Conservation (phyloP, 64 coral and sea anemone species). For the Trachythela sp. region DNA sequence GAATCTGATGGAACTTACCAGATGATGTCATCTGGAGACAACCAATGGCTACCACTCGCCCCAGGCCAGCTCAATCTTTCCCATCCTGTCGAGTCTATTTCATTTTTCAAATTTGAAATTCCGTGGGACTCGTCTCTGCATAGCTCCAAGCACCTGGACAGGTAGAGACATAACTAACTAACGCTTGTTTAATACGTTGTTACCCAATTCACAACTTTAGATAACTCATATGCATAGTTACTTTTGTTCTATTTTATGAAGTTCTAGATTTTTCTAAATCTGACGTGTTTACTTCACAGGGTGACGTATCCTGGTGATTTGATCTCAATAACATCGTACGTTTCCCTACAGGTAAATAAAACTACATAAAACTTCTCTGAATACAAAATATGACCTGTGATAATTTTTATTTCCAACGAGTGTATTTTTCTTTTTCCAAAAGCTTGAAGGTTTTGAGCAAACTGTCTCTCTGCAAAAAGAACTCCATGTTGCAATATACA, state of each 20-base stretch:
- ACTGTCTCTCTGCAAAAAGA: background rate
- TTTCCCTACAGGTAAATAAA: background rate
- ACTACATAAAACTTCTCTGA: too few relatives aligned
- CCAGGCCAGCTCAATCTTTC: slow-evolving; percentile 21
- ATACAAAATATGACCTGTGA: too few relatives aligned
- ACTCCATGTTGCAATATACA: background rate
- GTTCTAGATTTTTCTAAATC: background rate
- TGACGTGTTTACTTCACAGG: background rate
- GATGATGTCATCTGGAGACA: background rate
- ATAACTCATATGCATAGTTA: background rate
- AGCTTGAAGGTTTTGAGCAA: slow-evolving; percentile 18
- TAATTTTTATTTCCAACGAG: too few relatives aligned
- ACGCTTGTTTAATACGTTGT: background rate
- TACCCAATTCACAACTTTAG: background rate
- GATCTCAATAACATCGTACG: background rate
- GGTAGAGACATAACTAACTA: slow-evolving; percentile 34
- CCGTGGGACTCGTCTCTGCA: slow-evolving; percentile 98
- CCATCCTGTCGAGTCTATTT: slow-evolving; percentile 81
- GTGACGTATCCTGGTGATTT: slow-evolving; percentile 10
- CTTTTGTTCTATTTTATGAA: background rate
- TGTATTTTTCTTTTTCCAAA: background rate
- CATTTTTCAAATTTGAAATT: slow-evolving; percentile 84
- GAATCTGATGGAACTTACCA: background rate
- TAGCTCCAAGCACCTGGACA: slow-evolving; percentile 73
- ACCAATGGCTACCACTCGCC: background rate